Evolutionary conservation across 1,140 invertebrate genomes (phyloP), one percentile per base, ranked within the genome.

Genomic region (Theocolax elegans): DNA sequence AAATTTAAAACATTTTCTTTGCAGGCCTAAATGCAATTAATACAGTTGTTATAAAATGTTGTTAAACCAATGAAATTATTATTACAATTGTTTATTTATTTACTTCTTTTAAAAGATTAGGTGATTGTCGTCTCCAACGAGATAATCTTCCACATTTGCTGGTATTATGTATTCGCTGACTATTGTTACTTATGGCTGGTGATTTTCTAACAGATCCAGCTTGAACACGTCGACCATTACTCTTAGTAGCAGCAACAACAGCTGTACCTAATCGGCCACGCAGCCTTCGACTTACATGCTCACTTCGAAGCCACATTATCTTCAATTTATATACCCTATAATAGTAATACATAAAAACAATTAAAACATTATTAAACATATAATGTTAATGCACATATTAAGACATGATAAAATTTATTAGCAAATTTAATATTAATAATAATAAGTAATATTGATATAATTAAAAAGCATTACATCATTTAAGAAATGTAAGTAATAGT

Each of bases 1-100:
- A 83, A 86, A 75, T 85, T 83, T 72, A 86, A 76, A 74, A 87
- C 83, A 76, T 87, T 87, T 67, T 86, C 85, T 75, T 85, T 86
- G 74, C 84, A 87, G 56, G 82, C 84, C 85, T 86, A 68, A 72
- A 15, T 59, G 48, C 65, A 75, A 59, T 29, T 29, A 66, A 74
- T 68, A 58, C 48, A 69, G 74, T 69, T 65, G n/a, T 62, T 73
- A 70, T 49, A 62, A 72, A 21, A 69, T 27, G 65, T 58, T 46
- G 31, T 62, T 19, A 23, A 67, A 69, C 42, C 60, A 27, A 13
- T 48, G 1, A 38, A 25, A 54, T 6, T 19, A n/a, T 71, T 21
- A 21, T n/a, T n/a, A n/a, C n/a, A n/a, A n/a, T 46, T 46, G 2
- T 13, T 23, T 25, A 10, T 44, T 3, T 44, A 66, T 54, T 72